Evolutionary conservation across 2,888 invertebrate species (phyloP).

Genomic region (Cantharis rufa): DNA sequence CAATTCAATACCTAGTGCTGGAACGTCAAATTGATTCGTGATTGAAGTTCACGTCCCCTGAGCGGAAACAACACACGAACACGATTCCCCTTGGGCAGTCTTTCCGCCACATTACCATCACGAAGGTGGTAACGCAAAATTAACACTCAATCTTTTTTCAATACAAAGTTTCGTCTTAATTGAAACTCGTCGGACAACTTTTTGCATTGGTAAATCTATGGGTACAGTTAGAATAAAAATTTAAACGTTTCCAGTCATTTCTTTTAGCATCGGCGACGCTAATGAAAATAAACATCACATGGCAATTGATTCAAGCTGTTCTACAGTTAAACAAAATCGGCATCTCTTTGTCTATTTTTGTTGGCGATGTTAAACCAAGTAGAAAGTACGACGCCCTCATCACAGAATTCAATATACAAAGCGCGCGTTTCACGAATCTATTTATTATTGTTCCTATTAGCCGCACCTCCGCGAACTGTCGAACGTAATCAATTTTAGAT

Average conservation of each 20-base stretch:
- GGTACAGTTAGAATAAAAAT: neutral
- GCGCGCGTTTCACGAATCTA: neutral
- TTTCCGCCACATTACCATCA: neutral
- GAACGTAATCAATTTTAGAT: constrained; percentile 1
- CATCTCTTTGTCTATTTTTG: constrained; percentile 2
- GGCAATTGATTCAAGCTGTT: neutral
- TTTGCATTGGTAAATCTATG: neutral
- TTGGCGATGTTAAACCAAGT: constrained; percentile 1
- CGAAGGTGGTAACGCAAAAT: neutral
- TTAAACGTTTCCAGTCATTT: neutral
- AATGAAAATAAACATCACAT: neutral
- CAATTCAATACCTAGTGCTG: neutral
- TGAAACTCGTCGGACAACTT: neutral
- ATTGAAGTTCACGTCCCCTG: constrained; percentile 18
- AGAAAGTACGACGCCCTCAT: constrained; percentile 4
- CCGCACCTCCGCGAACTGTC: constrained; percentile 1
- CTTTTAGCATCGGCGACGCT: neutral
- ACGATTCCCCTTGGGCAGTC: constrained; percentile 7
- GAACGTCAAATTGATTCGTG: constrained; percentile 8
- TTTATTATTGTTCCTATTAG: constrained; percentile 1
- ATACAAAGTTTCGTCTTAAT: neutral
- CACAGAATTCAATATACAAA: neutral
- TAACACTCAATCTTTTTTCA: neutral
- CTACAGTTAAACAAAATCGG: constrained; percentile 1
- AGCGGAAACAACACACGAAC: constrained; percentile 12